Evolutionary conservation across 2,113 vertebrate species (phyloP).

Genomic region (Cricetomys ansorgei): DNA sequence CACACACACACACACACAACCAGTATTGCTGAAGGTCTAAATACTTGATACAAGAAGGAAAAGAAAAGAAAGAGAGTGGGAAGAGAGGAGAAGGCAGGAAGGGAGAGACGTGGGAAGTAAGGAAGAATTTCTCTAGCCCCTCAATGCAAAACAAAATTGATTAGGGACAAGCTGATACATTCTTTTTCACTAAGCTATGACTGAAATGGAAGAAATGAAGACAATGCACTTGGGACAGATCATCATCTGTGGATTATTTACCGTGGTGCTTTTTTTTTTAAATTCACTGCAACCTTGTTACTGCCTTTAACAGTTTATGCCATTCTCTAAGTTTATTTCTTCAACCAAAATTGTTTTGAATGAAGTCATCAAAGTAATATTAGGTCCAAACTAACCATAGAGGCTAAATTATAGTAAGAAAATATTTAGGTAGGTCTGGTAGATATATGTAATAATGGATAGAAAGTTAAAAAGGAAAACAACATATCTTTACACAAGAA

Average conservation of each 20-base stretch:
- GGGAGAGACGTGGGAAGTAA: background rate
- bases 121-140: constrained; percentile 61
- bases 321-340: constrained; percentile 36
- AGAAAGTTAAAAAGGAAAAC: constrained; percentile 3
- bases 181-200: constrained; percentile 66
- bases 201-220: constrained; percentile 75
- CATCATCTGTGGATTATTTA: constrained; percentile 2
- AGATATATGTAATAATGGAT: background rate
- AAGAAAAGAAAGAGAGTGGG: constrained; percentile 27
- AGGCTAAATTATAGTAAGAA: background rate
- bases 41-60: constrained; percentile 75
- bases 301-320: constrained; percentile 1
- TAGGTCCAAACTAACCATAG: constrained; percentile 1
- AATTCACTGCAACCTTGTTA: background rate
- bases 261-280: background rate
- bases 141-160: constrained; percentile 73
- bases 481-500: background rate
- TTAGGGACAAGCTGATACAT: constrained; percentile 62
- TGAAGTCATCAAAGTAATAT: constrained; percentile 27
- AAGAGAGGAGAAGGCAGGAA: background rate
- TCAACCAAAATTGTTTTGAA: constrained; percentile 30
- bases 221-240: constrained; percentile 42
- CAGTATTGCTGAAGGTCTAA: constrained; percentile 77
- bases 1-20: constrained; percentile 10
- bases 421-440: constrained; percentile 7